phyloP scores from a whole-genome alignment of 2,113 vertebrate genomes.

The Lepisosteus oculatus region DNA sequence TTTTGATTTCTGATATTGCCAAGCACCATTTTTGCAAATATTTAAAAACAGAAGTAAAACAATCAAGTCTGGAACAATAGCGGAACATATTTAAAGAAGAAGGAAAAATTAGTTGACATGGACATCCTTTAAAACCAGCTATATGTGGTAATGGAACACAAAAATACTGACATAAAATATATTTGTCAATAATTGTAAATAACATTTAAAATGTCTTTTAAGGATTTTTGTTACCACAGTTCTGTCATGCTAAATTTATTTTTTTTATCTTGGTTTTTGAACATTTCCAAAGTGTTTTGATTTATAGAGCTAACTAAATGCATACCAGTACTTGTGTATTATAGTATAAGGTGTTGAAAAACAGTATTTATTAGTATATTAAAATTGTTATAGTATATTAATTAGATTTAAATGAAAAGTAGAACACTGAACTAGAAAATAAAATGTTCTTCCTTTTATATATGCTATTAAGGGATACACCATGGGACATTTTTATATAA shows the following conservation, averaged over 20 bases:
- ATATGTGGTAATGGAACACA: slow-evolving; percentile 38
- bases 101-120: background rate
- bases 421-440: slow-evolving; percentile 29
- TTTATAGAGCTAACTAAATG: slow-evolving; percentile 20
- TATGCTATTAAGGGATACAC: slow-evolving; percentile 33
- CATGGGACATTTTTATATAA: slow-evolving; percentile 42
- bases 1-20: no score
- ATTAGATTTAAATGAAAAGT: slow-evolving; percentile 33
- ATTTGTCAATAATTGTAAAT: slow-evolving; percentile 14
- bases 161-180: background rate
- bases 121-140: slow-evolving; percentile 22
- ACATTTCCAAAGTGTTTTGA: slow-evolving; percentile 23
- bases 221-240: slow-evolving; percentile 1
- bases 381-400: slow-evolving; percentile 29
- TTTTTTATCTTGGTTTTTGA: slow-evolving; percentile 18
- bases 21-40: no score
- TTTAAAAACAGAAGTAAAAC: no score
- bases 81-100: background rate
- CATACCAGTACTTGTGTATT: slow-evolving; percentile 32
- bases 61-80: no score
- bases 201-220: slow-evolving; percentile 18
- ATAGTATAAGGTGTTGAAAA: slow-evolving; percentile 29
- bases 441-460: slow-evolving; percentile 44
- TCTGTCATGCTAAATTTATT: slow-evolving; percentile 10
- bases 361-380: slow-evolving; percentile 34